These are phyloP conservation scores for Ciona savignyi DNA, from an alignment of 23 tunicate species.

Conservation along the genomic window DNA sequence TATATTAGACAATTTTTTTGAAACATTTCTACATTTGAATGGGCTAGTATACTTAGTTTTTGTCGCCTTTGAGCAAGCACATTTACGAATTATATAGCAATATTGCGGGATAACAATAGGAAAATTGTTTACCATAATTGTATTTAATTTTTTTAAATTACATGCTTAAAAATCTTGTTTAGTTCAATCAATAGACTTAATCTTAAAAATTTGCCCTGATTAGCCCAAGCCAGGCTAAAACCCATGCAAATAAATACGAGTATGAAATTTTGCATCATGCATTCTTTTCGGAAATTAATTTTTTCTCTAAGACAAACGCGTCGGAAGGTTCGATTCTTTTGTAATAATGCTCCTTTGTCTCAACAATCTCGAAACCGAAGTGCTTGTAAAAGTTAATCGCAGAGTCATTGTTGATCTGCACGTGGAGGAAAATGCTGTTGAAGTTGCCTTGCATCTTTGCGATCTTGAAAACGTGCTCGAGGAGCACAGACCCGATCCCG, in stretches of 20 bases:
- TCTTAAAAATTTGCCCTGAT: no score
- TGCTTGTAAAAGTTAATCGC: slow-evolving; percentile 75
- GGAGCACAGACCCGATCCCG: slow-evolving; percentile 80
- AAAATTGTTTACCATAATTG: no score
- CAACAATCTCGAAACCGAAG: slow-evolving; percentile 85
- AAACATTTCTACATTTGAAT: no score
- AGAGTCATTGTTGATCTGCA: slow-evolving; percentile 88
- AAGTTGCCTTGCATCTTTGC: slow-evolving; percentile 51
- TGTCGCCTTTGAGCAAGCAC: no score
- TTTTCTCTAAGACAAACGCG: slow-evolving; percentile 90
- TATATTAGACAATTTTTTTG: no score
- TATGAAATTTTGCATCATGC: neutral
- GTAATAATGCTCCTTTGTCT: slow-evolving; percentile 82
- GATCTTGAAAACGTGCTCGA: slow-evolving; percentile 75
- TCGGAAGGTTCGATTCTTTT: slow-evolving; percentile 95
- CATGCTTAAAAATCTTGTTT: no score
- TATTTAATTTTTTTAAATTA: no score
- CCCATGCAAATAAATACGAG: neutral
- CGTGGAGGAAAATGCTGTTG: slow-evolving; percentile 66
- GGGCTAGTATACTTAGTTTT: no score
- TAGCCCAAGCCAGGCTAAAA: no score
- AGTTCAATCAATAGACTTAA: no score
- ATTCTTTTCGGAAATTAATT: slow-evolving; percentile 3
- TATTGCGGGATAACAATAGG: no score
- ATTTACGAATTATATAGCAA: no score